Conservation (phyloP, 2,888 invertebrate species). For the Drosophila acutilabella region DNA sequence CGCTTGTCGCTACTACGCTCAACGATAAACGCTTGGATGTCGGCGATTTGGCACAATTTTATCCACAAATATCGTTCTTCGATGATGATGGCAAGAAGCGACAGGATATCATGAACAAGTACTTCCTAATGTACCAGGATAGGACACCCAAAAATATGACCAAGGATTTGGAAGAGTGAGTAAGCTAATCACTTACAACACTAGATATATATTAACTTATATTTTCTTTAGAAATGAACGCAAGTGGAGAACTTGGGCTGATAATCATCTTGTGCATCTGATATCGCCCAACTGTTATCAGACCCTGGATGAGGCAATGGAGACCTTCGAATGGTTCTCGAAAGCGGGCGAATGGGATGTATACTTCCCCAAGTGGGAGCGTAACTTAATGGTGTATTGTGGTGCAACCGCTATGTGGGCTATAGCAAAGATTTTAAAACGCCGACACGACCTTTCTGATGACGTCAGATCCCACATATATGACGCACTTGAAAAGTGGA, state of each 20-base stretch:
- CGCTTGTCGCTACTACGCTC: constrained; percentile 92
- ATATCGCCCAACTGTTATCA: constrained; percentile 99
- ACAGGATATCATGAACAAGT: constrained; percentile 93
- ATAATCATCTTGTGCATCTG: constrained; percentile 94
- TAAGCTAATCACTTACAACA: constrained; percentile 19
- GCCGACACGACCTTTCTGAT: constrained; percentile 92
- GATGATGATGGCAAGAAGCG: constrained; percentile 89
- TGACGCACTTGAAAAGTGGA: constrained; percentile 94
- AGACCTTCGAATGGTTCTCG: constrained; percentile 98
- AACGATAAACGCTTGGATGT: constrained; percentile 87
- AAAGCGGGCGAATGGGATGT: constrained; percentile 96
- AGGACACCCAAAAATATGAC: constrained; percentile 86
- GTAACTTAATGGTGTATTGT: constrained; percentile 93
- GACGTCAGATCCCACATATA: constrained; percentile 96
- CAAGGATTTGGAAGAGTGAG: constrained; percentile 87
- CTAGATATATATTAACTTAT: background rate
- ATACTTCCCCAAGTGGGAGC: constrained; percentile 94
- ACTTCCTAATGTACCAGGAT: constrained; percentile 93
- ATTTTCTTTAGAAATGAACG: constrained; percentile 91
- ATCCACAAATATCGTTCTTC: constrained; percentile 89
- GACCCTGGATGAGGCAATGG: constrained; percentile 92
- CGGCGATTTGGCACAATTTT: constrained; percentile 90
- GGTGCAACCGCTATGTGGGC: constrained; percentile 98
- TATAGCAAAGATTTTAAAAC: constrained; percentile 94
- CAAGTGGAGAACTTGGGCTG: constrained; percentile 98